Evolutionary conservation across 2,888 invertebrate species (phyloP).

Genomic region (Stenurella melanura): DNA sequence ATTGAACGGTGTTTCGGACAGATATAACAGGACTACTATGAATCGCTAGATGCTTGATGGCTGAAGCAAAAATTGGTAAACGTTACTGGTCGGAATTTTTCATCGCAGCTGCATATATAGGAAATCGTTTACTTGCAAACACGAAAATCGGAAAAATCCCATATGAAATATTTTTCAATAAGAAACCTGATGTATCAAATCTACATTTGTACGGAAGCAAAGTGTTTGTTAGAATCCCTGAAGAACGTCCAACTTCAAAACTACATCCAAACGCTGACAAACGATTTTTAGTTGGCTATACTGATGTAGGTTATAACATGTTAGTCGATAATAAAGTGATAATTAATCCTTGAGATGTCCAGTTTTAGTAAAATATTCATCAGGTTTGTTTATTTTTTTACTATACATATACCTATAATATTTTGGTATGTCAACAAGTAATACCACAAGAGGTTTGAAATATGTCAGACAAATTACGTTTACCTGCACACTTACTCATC

Average conservation of each 20-base stretch:
- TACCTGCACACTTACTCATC: too few species aligned
- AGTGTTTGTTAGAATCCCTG: constrained; percentile 23
- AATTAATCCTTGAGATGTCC: not conserved
- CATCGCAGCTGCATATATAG: constrained; percentile 29
- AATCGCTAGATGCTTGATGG: constrained; percentile 52
- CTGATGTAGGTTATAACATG: constrained; percentile 4
- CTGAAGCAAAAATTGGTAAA: constrained; percentile 49
- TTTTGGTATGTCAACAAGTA: too few species aligned
- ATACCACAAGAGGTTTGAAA: too few species aligned
- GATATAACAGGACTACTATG: constrained; percentile 53
- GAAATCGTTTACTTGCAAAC: constrained; percentile 22
- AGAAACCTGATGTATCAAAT: constrained; percentile 16
- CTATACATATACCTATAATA: too few species aligned
- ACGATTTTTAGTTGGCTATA: constrained; percentile 15
- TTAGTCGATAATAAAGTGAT: not conserved
- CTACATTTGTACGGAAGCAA: constrained; percentile 7
- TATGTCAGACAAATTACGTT: too few species aligned
- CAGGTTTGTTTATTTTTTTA: too few species aligned
- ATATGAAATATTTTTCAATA: too few species aligned
- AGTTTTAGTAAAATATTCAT: too few species aligned
- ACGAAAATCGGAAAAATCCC: too few species aligned
- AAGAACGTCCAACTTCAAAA: constrained; percentile 12
- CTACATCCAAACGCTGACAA: constrained; percentile 8
- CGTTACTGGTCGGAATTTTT: constrained; percentile 47
- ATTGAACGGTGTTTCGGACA: constrained; percentile 55